phyloP scores from a whole-genome alignment of 2,888 invertebrate genomes.

The Perizoma flavofasciatum region DNA sequence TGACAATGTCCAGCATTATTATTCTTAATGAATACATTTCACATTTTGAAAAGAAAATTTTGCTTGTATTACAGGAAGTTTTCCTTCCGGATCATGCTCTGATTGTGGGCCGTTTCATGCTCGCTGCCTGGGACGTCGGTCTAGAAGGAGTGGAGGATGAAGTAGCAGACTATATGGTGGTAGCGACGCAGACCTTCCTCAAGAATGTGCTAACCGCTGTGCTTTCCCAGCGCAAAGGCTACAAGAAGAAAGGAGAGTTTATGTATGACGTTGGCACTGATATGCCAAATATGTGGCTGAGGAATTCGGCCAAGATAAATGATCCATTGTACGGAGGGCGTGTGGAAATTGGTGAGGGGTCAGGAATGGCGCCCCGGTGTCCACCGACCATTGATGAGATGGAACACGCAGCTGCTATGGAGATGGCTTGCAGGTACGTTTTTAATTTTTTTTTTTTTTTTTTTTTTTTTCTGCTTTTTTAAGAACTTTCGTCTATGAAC shows the following conservation, averaged over 20 bases:
- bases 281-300: conserved; percentile 91
- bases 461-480: too few relatives aligned
- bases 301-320: conserved; percentile 87
- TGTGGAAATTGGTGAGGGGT: conserved; percentile 83
- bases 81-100: conserved; percentile 93
- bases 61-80: conserved; percentile 83
- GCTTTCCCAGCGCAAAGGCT: conserved; percentile 90
- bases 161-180: conserved; percentile 92
- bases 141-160: conserved; percentile 93
- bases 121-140: conserved; percentile 95
- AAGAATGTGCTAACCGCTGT: conserved; percentile 92
- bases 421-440: conserved; percentile 86
- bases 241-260: conserved; percentile 73
- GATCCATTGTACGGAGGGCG: conserved; percentile 85
- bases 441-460: too few relatives aligned
- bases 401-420: conserved; percentile 89
- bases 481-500: too few relatives aligned
- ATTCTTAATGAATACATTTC: too few relatives aligned
- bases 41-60: too few relatives aligned
- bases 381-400: conserved; percentile 89
- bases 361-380: conserved; percentile 86
- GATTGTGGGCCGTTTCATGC: conserved; percentile 91
- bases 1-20: too few relatives aligned
- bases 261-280: conserved; percentile 91
- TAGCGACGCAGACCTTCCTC: conserved; percentile 90